phyloP scores from a whole-genome alignment of 53 echinoderm and acorn worm genomes.

The Arbacia lixula region DNA sequence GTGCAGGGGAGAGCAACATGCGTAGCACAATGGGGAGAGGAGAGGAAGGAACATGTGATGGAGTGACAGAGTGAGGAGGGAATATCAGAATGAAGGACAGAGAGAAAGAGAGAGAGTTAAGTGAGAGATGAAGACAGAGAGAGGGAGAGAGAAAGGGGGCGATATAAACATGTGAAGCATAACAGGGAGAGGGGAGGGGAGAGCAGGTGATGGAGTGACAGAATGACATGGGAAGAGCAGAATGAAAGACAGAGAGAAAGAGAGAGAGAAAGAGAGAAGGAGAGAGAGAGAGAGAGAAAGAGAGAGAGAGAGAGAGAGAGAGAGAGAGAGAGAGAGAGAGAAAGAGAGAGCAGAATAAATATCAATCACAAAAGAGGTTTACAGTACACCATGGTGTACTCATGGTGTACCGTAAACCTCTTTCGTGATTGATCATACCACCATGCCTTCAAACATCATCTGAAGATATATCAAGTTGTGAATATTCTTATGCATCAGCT shows the following conservation, averaged over 20 bases:
- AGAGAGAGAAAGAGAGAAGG: not conserved
- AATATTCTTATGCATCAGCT: too few species aligned
- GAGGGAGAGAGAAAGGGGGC: conserved; percentile 15
- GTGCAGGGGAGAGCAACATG: too few species aligned
- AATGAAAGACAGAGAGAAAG: not conserved
- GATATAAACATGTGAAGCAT: not conserved
- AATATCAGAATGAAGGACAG: too few species aligned
- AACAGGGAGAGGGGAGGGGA: not conserved
- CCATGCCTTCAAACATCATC: too few species aligned
- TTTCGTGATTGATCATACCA: too few species aligned
- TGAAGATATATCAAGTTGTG: too few species aligned
- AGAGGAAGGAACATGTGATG: too few species aligned
- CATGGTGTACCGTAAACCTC: too few species aligned
- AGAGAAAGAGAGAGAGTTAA: not conserved
- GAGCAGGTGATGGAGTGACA: not conserved
- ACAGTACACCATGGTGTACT: too few species aligned
- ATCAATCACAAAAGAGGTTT: not conserved
- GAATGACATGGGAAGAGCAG: not conserved
- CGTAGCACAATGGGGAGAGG: too few species aligned
- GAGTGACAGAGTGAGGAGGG: too few species aligned
- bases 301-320: not conserved
- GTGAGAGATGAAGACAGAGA: not conserved
- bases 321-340: not conserved
- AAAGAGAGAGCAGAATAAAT: too few species aligned
- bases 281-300: not conserved